A percentile compares a stretch with the other conserved stretches of the same genome.
Conservation (phyloP, 2,113 vertebrate species). For the Trichechus manatus region DNA sequence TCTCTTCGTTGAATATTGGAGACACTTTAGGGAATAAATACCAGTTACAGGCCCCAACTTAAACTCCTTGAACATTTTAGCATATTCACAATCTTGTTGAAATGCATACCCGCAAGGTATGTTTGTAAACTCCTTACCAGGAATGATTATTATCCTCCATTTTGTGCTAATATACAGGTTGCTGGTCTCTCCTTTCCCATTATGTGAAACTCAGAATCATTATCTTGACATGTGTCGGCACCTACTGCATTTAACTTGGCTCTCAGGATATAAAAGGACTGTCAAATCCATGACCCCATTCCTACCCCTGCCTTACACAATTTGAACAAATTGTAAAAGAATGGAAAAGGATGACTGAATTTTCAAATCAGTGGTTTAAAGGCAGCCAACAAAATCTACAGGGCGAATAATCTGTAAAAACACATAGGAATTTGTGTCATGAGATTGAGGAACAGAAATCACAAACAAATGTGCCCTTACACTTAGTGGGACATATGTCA, state of each 20-base stretch:
- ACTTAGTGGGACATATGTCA: neutral
- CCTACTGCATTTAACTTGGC: neutral
- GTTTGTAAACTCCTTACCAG: neutral
- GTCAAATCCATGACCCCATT: neutral
- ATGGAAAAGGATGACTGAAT: neutral
- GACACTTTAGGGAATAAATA: neutral
- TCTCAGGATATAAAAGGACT: neutral
- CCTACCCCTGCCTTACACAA: neutral
- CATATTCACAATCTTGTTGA: neutral
- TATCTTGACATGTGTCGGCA: neutral
- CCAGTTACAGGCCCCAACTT: neutral
- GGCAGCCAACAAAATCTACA: neutral
- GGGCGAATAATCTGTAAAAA: neutral
- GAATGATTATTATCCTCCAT: neutral
- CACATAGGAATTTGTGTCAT: neutral
- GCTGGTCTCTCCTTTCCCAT: neutral
- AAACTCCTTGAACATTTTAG: neutral
- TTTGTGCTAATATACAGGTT: neutral
- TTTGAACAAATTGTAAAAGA: conserved; percentile 40
- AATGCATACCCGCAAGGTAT: neutral
- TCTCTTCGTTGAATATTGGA: neutral
- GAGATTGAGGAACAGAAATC: conserved; percentile 23
- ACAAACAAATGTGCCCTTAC: neutral
- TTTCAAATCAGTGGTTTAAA: conserved; percentile 2
- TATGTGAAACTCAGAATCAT: neutral